A percentile compares a stretch with the other conserved stretches of the same genome.
Evolutionary conservation across 2,797 vertebrate species (phyloP).

Genomic region (Coregonus sp.): DNA sequence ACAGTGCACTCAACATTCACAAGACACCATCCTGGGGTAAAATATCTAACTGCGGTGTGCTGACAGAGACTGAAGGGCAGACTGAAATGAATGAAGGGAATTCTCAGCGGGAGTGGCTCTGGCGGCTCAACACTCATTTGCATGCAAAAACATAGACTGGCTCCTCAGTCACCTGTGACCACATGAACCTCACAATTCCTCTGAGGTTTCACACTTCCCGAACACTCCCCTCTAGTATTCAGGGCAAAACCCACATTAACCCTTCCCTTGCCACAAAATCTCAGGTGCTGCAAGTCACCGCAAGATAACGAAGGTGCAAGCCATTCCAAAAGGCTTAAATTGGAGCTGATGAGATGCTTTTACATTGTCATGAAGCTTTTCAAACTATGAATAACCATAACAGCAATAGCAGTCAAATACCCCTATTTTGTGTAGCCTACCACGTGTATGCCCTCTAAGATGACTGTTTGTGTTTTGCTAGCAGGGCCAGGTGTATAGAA

Average conservation of each 20-base stretch:
- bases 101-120: neutral
- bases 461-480: conserved; percentile 10
- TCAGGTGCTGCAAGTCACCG: neutral
- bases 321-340: neutral
- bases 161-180: conserved; percentile 31
- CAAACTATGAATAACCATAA: neutral
- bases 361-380: neutral
- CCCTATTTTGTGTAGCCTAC: neutral
- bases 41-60: neutral
- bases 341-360: neutral
- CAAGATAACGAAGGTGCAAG: neutral
- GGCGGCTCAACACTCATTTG: neutral
- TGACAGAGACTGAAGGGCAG: no score
- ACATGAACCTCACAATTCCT: conserved; percentile 26
- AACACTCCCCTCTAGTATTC: neutral
- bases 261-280: conserved; percentile 7
- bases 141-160: conserved; percentile 4
- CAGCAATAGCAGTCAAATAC: neutral
- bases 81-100: neutral
- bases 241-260: conserved; percentile 9
- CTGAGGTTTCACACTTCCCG: neutral
- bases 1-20: neutral
- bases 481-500: conserved; percentile 22
- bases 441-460: conserved; percentile 13
- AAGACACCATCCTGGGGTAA: neutral